A percentile compares a stretch with the other conserved stretches of the same genome.
phyloP scores from a whole-genome alignment of 2,797 vertebrate genomes.

The Sandelia bainsii region DNA sequence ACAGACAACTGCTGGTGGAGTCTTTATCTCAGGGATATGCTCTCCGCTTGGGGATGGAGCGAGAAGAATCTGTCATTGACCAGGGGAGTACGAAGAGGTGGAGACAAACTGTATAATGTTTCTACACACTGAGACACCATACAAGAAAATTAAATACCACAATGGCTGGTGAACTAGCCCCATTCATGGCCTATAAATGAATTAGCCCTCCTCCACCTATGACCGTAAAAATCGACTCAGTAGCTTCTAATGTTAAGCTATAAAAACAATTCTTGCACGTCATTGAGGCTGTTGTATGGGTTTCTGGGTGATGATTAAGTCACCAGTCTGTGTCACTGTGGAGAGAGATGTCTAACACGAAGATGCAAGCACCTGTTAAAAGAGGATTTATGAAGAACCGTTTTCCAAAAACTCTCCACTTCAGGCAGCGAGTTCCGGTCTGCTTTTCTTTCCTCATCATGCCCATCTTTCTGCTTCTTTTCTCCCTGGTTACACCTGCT shows the following conservation, averaged over 20 bases:
- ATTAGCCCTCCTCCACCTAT: constrained; percentile 4
- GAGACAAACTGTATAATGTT: constrained; percentile 18
- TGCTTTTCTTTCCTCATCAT: constrained; percentile 33
- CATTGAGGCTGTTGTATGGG: background rate
- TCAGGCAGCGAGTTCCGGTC: constrained; percentile 25
- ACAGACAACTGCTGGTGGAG: constrained; percentile 40
- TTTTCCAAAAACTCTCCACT: constrained; percentile 32
- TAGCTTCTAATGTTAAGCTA: constrained; percentile 25
- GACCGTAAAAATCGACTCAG: constrained; percentile 34
- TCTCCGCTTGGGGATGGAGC: constrained; percentile 35
- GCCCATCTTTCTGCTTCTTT: constrained; percentile 52
- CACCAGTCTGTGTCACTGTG: constrained; percentile 34
- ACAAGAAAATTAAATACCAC: constrained; percentile 14
- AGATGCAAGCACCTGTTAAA: constrained; percentile 47
- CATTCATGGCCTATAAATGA: constrained; percentile 15
- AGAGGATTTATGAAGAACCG: constrained; percentile 36
- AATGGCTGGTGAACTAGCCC: constrained; percentile 25
- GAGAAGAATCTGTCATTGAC: constrained; percentile 29
- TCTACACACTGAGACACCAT: background rate
- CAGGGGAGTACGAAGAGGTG: constrained; percentile 19
- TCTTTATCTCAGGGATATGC: constrained; percentile 19
- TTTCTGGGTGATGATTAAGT: constrained; percentile 21
- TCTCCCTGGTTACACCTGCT: constrained; percentile 52
- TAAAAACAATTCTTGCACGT: constrained; percentile 21
- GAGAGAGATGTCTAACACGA: constrained; percentile 53